Evolutionary conservation across 30 jellyfish, hydroid and myxozoan genomes (phyloP), one percentile per base, ranked within the genome.

Genomic region (Cassiopea andromeda): DNA sequence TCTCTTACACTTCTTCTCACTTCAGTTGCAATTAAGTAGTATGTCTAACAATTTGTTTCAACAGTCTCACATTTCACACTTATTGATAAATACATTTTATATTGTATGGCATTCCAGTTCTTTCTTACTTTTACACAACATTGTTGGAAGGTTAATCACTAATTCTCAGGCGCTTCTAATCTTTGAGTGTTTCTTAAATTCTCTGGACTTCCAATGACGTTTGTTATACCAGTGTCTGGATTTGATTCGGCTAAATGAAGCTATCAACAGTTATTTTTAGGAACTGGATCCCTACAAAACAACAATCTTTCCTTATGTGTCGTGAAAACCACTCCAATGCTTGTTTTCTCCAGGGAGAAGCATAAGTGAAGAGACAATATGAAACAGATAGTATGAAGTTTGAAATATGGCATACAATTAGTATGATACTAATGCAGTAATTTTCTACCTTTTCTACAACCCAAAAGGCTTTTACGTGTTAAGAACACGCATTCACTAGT

Each of bases 21-120:
- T 50, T 79, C 91, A 15, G 87, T 88, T 70, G 96, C 96, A 7
- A 69, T 88, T 83, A 88, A 88, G 82, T 88, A 79, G 76, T 69
- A 69, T 80, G 87, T 71, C 64, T 81, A 88, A 43, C 87, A 79
- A 49, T 88, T 69, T 49, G 81, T 88, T 1, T 91, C 96, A 44
- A 79, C 82, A 13, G 91, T 80, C n/a, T 80, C 96, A 68, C 69
- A 79, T 50, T 71, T 73, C 13, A 88, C 91, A 1, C 60, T 80
- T 44, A 17, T 88, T 1, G 96, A 73, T 57, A 72, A 71, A 46
- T 81, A 88, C 78, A 47, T 88, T 46, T 38, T 88, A 75, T n/a
- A 83, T 19, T 59, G 91, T 48, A 78, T 88, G 96, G 73, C 73
- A 1, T 88, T 78, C 83, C 96, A 88, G 88, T 70, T 80, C 81